Evolutionary conservation across 2,888 invertebrate genomes (phyloP).

Genomic region (Mellilla xanthometata): DNA sequence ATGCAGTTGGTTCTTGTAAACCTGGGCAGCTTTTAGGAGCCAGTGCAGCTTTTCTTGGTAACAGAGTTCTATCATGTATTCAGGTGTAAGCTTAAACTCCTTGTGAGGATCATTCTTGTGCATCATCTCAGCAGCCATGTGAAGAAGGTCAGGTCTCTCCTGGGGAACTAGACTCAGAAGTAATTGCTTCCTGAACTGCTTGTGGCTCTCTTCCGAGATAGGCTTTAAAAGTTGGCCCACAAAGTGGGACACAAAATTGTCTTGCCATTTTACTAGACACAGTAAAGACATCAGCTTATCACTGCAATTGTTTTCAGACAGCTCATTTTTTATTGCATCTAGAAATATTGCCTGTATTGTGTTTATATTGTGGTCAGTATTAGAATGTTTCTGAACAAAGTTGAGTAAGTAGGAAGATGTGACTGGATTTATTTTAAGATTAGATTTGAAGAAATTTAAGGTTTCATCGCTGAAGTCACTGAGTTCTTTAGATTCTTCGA

Average conservation of each 20-base stretch:
- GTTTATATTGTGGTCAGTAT: constrained; percentile 42
- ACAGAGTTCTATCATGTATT: constrained; percentile 77
- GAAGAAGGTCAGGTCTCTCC: constrained; percentile 58
- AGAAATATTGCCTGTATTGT: constrained; percentile 62
- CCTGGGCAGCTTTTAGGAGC: constrained; percentile 72
- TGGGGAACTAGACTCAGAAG: constrained; percentile 68
- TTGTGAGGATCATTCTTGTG: constrained; percentile 68
- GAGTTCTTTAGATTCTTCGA: constrained; percentile 52
- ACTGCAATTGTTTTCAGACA: constrained; percentile 50
- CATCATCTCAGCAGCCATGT: constrained; percentile 56
- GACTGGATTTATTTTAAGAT: constrained; percentile 70
- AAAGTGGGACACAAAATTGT: constrained; percentile 52
- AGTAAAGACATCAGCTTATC: constrained; percentile 64
- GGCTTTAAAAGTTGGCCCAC: constrained; percentile 54
- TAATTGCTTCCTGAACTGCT: constrained; percentile 72
- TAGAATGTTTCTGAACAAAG: constrained; percentile 51
- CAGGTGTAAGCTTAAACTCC: constrained; percentile 71
- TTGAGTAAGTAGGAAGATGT: constrained; percentile 58
- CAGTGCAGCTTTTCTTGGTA: constrained; percentile 75
- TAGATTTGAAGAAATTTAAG: constrained; percentile 64
- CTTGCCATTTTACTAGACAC: constrained; percentile 62
- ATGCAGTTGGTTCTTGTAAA: constrained; percentile 69
- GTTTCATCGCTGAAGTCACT: constrained; percentile 54
- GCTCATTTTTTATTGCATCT: constrained; percentile 59
- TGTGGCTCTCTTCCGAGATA: constrained; percentile 58